phyloP scores from a whole-genome alignment of 2,113 vertebrate genomes.

The Oreochromis aureus region DNA sequence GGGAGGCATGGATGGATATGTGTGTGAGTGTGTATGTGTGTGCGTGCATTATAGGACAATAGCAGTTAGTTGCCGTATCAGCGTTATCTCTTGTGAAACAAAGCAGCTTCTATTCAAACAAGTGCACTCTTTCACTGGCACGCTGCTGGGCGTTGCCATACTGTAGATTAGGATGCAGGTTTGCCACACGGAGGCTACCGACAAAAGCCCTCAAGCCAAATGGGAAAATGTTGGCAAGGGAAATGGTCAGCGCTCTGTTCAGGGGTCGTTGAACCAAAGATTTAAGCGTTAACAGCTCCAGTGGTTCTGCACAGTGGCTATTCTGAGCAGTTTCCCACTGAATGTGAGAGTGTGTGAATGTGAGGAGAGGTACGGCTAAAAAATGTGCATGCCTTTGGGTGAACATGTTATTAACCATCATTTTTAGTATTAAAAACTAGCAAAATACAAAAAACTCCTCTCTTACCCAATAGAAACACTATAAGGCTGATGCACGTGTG shows the following conservation, averaged over 20 bases:
- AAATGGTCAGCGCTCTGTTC: background rate
- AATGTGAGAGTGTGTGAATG: conserved; percentile 2
- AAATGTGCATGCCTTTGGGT: background rate
- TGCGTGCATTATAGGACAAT: conserved; percentile 42
- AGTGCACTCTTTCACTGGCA: conserved; percentile 8
- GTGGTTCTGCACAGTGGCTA: background rate
- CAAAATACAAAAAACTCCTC: background rate
- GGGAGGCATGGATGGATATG: background rate
- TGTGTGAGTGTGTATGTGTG: background rate
- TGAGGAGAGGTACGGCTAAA: background rate
- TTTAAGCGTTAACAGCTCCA: background rate
- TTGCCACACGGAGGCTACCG: background rate
- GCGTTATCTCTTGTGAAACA: conserved; percentile 61
- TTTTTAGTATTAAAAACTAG: background rate
- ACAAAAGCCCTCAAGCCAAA: background rate
- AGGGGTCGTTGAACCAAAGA: background rate
- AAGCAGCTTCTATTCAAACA: conserved; percentile 60
- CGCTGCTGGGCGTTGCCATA: conserved; percentile 19
- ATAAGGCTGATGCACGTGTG: background rate
- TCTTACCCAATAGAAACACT: background rate
- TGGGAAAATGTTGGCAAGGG: background rate
- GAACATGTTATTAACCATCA: background rate
- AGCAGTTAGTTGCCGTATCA: conserved; percentile 58
- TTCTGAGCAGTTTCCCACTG: background rate
- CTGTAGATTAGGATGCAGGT: conserved; percentile 5